Percentiles rank a stretch among this genome's conserved stretches.
Evolutionary conservation across 1,140 invertebrate species (phyloP).

Genomic region (Caenorhabditis latens): DNA sequence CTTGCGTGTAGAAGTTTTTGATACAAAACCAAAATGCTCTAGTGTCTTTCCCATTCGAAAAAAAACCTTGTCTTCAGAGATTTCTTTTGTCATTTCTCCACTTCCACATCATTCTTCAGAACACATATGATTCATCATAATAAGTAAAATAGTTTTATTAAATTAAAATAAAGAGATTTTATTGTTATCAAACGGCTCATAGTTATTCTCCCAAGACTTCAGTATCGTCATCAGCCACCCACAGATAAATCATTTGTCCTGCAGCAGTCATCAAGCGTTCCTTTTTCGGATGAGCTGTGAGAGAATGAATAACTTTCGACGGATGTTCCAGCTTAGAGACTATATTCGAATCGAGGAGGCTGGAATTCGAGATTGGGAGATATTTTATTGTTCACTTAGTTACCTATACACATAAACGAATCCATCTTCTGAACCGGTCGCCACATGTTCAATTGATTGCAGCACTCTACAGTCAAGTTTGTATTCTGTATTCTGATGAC

Average conservation of each 20-base stretch:
- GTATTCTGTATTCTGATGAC: slow-evolving; percentile 86
- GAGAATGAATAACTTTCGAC: slow-evolving; percentile 79
- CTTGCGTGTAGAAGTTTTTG: slow-evolving; percentile 37
- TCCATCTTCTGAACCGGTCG: slow-evolving; percentile 90
- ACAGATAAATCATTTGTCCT: slow-evolving; percentile 79
- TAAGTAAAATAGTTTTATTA: slow-evolving; percentile 12
- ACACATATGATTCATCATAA: slow-evolving; percentile 24
- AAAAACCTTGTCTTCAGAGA: slow-evolving; percentile 15
- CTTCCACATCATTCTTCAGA: neutral
- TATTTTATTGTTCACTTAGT: slow-evolving; percentile 82
- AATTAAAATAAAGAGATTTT: slow-evolving; percentile 15
- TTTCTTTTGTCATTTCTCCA: neutral
- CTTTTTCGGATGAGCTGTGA: slow-evolving; percentile 80
- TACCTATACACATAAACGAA: slow-evolving; percentile 83
- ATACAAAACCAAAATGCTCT: slow-evolving; percentile 28
- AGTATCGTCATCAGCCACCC: slow-evolving; percentile 73
- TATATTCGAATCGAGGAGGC: slow-evolving; percentile 52
- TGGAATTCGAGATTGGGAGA: slow-evolving; percentile 77
- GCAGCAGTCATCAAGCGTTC: slow-evolving; percentile 79
- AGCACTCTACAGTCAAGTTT: slow-evolving; percentile 89
- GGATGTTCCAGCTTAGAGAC: slow-evolving; percentile 51
- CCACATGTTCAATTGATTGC: slow-evolving; percentile 85
- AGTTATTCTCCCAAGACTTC: slow-evolving; percentile 32
- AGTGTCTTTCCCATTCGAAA: slow-evolving; percentile 21
- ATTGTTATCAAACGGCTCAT: neutral